phyloP scores from a whole-genome alignment of 2,888 invertebrate species.

The Tipula lateralis region DNA sequence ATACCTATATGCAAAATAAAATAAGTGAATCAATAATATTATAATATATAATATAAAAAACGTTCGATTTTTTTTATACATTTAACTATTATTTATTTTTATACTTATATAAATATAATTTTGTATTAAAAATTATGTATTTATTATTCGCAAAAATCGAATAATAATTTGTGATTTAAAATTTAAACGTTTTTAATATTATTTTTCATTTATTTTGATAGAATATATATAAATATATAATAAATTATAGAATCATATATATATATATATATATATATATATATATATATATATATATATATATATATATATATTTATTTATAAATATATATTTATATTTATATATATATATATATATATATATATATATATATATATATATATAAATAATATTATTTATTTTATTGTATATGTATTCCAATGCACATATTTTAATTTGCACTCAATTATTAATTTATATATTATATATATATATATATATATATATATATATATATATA shows the following conservation, averaged over 20 bases:
- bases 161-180: neutral
- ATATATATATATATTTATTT: too few relatives aligned
- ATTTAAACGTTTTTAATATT: conserved; percentile 16
- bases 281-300: too few relatives aligned
- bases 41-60: neutral
- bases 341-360: too few relatives aligned
- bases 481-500: too few relatives aligned
- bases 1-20: neutral
- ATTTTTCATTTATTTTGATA: neutral
- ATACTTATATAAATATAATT: neutral
- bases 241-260: too few relatives aligned
- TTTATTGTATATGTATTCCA: neutral
- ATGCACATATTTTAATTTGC: neutral
- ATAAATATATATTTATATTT: too few relatives aligned
- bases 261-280: too few relatives aligned
- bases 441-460: neutral
- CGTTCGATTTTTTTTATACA: neutral
- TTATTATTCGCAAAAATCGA: neutral
- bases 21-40: neutral
- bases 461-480: too few relatives aligned
- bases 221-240: neutral
- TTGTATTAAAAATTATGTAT: neutral
- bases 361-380: too few relatives aligned
- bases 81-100: neutral
- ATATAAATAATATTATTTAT: neutral